These are phyloP conservation scores for Tetranychus piercei DNA, from an alignment of 2,888 invertebrate genomes.

Conservation along the genomic window DNA sequence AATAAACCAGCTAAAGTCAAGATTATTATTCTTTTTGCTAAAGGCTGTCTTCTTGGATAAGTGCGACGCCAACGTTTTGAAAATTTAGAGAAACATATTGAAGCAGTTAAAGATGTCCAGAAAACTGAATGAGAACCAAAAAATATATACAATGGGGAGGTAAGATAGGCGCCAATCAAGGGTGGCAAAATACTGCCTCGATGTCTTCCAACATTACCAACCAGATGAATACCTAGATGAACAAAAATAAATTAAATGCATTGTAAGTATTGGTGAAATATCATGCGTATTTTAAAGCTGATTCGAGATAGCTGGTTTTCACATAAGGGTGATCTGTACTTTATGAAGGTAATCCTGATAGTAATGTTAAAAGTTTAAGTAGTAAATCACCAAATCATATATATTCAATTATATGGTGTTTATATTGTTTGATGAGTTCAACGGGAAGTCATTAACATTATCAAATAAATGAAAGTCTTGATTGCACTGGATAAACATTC, in stretches of 20 bases:
- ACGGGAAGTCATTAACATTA: too few species aligned
- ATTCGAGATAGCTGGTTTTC: too few species aligned
- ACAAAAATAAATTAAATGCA: background rate
- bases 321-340: too few species aligned
- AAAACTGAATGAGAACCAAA: slow-evolving; percentile 20
- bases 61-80: slow-evolving; percentile 45
- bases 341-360: too few species aligned
- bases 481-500: too few species aligned
- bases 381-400: too few species aligned
- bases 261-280: slow-evolving; percentile 1
- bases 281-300: slow-evolving; percentile 7
- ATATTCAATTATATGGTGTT: too few species aligned
- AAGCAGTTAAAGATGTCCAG: slow-evolving; percentile 35
- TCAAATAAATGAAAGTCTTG: too few species aligned
- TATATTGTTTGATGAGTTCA: too few species aligned
- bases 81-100: slow-evolving; percentile 45
- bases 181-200: slow-evolving; percentile 52
- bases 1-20: slow-evolving; percentile 45
- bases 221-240: slow-evolving; percentile 59
- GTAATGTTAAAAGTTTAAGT: too few species aligned
- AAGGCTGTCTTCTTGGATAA: slow-evolving; percentile 36
- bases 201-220: slow-evolving; percentile 74
- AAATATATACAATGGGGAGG: slow-evolving; percentile 42
- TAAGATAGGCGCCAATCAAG: slow-evolving; percentile 50
- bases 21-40: slow-evolving; percentile 41